Evolutionary conservation across 2,888 invertebrate species (phyloP).

Genomic region (Diploptera punctata): DNA sequence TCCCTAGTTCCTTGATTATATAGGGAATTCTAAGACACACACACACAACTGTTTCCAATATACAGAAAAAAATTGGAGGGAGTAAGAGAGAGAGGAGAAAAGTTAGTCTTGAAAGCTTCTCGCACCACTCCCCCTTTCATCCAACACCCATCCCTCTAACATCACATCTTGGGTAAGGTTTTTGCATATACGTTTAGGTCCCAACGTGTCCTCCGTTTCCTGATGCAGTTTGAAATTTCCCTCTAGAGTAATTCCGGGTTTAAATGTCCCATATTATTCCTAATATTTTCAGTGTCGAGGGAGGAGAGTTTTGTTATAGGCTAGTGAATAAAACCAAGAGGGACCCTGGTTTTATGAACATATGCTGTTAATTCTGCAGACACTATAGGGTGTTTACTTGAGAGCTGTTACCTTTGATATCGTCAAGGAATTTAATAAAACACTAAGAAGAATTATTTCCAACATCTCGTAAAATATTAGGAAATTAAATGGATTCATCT

Average conservation of each 20-base stretch:
- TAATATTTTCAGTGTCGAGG: conserved; percentile 15
- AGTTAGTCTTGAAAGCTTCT: conserved; percentile 12
- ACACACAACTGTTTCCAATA: conserved; percentile 22
- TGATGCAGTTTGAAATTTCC: conserved; percentile 9
- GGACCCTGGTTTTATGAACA: background rate
- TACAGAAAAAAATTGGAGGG: background rate
- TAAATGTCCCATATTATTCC: conserved; percentile 25
- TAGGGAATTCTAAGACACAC: conserved; percentile 13
- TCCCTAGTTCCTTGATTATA: conserved; percentile 21
- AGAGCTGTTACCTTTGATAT: too few species aligned
- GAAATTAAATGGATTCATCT: too few species aligned
- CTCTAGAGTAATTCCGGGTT: conserved; percentile 27
- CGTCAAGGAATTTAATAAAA: too few species aligned
- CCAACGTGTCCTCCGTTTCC: background rate
- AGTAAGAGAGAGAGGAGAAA: background rate
- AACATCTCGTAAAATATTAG: too few species aligned
- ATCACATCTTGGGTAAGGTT: background rate
- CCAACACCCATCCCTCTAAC: background rate
- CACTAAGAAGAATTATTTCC: too few species aligned
- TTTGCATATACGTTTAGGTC: background rate
- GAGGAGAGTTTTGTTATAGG: background rate
- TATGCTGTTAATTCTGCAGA: conserved; percentile 22
- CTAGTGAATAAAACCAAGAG: background rate
- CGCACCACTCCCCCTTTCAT: background rate
- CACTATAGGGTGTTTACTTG: background rate